Evolutionary conservation across 2,797 vertebrate genomes (phyloP).

Genomic region (Masticophis lateralis): DNA sequence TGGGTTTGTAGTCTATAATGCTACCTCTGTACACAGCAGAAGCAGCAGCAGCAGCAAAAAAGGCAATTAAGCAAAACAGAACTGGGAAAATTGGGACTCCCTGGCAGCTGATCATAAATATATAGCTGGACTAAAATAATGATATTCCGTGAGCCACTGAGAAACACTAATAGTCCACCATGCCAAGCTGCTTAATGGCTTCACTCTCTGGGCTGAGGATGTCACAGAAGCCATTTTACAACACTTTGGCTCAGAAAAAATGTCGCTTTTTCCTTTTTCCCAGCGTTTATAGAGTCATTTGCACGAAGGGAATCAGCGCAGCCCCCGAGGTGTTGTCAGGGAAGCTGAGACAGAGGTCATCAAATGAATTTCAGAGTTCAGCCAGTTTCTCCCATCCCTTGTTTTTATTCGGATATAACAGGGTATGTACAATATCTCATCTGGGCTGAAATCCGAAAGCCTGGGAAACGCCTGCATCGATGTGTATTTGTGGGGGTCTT

Average conservation of each 20-base stretch:
- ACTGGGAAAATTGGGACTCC: neutral
- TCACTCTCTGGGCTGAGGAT: neutral
- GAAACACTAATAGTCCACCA: neutral
- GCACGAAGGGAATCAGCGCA: neutral
- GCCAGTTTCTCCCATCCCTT: neutral
- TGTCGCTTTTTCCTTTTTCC: no score
- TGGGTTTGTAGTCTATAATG: neutral
- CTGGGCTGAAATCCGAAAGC: neutral
- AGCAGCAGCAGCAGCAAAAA: neutral
- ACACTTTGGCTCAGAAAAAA: neutral
- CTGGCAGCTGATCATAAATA: neutral
- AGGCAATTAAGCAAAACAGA: neutral
- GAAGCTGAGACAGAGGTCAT: neutral
- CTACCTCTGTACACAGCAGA: neutral
- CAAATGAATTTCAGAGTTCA: neutral
- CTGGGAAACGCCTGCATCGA: neutral
- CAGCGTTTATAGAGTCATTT: neutral
- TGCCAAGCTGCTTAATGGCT: neutral
- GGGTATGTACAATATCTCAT: neutral
- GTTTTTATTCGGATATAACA: neutral
- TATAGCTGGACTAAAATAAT: neutral
- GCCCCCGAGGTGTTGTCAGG: neutral
- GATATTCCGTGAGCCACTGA: neutral
- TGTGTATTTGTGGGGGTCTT: neutral
- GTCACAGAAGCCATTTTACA: neutral